Evolutionary conservation across 1,140 invertebrate species (phyloP).

Genomic region (Drosophila watanabei): DNA sequence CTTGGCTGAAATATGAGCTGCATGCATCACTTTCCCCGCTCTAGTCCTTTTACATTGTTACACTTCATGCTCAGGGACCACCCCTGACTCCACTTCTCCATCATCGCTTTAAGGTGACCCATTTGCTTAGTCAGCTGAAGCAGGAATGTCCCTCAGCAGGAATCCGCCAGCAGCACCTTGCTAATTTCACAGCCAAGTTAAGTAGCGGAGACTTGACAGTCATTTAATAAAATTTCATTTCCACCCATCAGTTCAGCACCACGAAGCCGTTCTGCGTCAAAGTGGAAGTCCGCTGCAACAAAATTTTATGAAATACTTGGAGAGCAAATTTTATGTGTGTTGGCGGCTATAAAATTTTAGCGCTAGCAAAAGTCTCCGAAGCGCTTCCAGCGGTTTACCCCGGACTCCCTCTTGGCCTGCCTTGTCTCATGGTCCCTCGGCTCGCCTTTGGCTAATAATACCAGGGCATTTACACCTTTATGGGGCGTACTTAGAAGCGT

Average conservation of each 20-base stretch:
- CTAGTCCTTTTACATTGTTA: conserved; percentile 6
- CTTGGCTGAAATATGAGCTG: conserved; percentile 28
- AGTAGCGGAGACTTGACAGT: conserved; percentile 64
- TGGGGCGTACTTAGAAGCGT: conserved; percentile 78
- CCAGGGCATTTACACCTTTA: conserved; percentile 82
- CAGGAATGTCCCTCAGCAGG: conserved; percentile 7
- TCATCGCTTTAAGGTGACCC: conserved; percentile 26
- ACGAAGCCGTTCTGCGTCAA: conserved; percentile 4
- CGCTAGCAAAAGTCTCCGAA: conserved; percentile 71
- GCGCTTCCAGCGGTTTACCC: conserved; percentile 62
- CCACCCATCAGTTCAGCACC: conserved; percentile 23
- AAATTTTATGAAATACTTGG: conserved; percentile 83
- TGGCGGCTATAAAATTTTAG: conserved; percentile 76
- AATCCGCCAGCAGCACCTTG: conserved; percentile 1
- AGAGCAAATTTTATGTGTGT: conserved; percentile 79
- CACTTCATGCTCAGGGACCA: not conserved
- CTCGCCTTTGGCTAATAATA: conserved; percentile 75
- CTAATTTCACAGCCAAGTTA: conserved; percentile 60
- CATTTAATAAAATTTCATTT: conserved; percentile 82
- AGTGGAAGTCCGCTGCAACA: conserved; percentile 56
- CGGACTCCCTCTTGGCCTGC: conserved; percentile 21
- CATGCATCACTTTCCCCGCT: conserved; percentile 16
- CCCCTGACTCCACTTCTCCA: not conserved
- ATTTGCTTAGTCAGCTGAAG: conserved; percentile 33
- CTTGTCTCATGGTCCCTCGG: conserved; percentile 22